phyloP scores from a whole-genome alignment of 2,888 invertebrate species.

The Norana najaformis region DNA sequence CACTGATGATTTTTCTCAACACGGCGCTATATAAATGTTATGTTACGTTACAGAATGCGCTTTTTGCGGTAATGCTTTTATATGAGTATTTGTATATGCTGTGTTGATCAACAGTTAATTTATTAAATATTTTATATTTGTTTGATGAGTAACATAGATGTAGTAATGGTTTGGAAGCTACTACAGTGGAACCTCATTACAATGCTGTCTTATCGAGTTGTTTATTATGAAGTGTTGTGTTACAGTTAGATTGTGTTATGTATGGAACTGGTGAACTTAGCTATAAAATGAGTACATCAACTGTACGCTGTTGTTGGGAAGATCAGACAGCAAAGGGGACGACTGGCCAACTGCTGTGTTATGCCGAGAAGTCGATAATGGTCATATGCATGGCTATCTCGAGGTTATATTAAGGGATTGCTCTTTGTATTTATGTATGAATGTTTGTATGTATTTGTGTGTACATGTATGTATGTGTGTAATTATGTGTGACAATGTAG shows the following conservation, averaged over 20 bases:
- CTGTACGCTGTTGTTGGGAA: not conserved
- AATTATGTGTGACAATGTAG: too few relatives aligned
- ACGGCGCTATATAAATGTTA: too few relatives aligned
- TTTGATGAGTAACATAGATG: not conserved
- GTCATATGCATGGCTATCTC: not conserved
- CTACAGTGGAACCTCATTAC: not conserved
- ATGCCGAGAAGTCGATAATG: not conserved
- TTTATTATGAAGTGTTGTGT: too few relatives aligned
- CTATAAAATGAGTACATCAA: not conserved
- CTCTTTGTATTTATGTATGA: too few relatives aligned
- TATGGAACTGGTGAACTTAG: not conserved
- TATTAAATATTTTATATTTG: conserved; percentile 2
- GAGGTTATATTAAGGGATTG: not conserved
- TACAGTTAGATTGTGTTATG: not conserved
- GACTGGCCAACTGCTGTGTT: not conserved
- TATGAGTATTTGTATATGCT: not conserved
- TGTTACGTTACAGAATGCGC: not conserved
- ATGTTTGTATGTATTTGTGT: too few relatives aligned
- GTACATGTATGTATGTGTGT: too few relatives aligned
- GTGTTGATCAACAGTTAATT: not conserved
- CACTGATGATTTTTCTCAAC: not conserved
- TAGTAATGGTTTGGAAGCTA: not conserved
- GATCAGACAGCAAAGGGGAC: too few relatives aligned
- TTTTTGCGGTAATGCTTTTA: not conserved
- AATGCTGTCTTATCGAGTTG: not conserved